Evolutionary conservation across 2,797 vertebrate genomes (phyloP).

Genomic region (Enteromius anoplus): DNA sequence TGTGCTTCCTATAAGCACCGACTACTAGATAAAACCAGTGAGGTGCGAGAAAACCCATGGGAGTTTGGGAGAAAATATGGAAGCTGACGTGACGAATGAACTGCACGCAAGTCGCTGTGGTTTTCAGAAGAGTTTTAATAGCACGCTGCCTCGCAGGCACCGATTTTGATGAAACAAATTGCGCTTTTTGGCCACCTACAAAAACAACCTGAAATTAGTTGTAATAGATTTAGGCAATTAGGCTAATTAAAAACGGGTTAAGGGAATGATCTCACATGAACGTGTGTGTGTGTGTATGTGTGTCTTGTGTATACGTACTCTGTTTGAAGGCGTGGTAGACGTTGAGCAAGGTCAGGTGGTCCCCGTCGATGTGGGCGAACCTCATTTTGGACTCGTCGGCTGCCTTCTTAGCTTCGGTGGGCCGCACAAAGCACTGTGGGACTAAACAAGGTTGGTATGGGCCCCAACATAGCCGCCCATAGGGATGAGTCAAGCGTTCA

Average conservation of each 20-base stretch:
- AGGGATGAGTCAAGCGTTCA: slow-evolving; percentile 98
- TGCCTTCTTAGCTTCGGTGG: slow-evolving; percentile 98
- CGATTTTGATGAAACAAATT: slow-evolving; percentile 29
- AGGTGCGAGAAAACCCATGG: background rate
- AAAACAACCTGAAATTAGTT: slow-evolving; percentile 23
- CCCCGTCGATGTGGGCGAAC: slow-evolving; percentile 99
- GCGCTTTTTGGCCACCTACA: slow-evolving; percentile 22
- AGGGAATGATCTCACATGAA: slow-evolving; percentile 2
- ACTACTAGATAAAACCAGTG: background rate
- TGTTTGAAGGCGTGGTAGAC: slow-evolving; percentile 99
- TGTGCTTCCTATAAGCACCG: background rate
- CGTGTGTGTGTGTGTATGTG: background rate
- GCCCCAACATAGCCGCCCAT: slow-evolving; percentile 99
- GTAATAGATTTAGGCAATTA: slow-evolving; percentile 17
- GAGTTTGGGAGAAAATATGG: slow-evolving; percentile 9
- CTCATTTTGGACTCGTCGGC: slow-evolving; percentile 99
- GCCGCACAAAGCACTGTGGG: slow-evolving; percentile 99
- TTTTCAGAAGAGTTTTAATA: slow-evolving; percentile 5
- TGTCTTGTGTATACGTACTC: slow-evolving; percentile 80
- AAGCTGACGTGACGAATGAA: background rate
- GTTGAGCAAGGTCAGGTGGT: slow-evolving; percentile 99
- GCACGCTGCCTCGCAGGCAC: slow-evolving; percentile 2
- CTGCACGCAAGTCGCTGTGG: background rate
- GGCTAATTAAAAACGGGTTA: slow-evolving; percentile 31
- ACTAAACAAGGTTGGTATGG: slow-evolving; percentile 99